A percentile compares a stretch with the other conserved stretches of the same genome.
Evolutionary conservation across 2,113 vertebrate species (phyloP).

Genomic region (Asarcornis scutulata): DNA sequence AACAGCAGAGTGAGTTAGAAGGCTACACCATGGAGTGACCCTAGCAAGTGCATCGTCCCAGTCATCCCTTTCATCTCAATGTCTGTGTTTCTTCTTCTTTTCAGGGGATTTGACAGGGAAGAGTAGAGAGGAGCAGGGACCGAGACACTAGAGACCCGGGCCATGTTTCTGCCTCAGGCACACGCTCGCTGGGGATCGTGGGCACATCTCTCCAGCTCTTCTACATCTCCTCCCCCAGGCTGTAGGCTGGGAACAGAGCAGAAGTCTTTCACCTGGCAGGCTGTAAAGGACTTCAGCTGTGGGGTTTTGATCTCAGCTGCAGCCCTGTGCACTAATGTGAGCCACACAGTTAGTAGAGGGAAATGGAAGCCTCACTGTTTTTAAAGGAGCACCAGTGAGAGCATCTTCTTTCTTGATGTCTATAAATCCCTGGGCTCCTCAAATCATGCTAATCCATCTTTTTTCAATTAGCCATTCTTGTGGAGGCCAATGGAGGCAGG

Average conservation of each 20-base stretch:
- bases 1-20: conserved; percentile 39
- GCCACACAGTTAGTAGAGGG: background rate
- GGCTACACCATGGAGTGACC: background rate
- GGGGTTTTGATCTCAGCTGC: background rate
- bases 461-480: background rate
- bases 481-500: background rate
- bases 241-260: background rate
- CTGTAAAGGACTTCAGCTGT: background rate
- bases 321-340: background rate
- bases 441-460: background rate
- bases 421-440: background rate
- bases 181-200: fast-evolving
- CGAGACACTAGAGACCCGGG: background rate
- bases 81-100: background rate
- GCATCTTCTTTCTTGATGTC: background rate
- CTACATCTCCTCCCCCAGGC: background rate
- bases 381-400: background rate
- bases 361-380: background rate
- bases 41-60: background rate
- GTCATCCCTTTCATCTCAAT: background rate
- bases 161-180: background rate
- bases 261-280: background rate
- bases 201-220: background rate
- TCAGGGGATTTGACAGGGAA: background rate
- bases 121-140: background rate